These are phyloP conservation scores for Hofmannophila pseudospretella DNA, from an alignment of 2,888 invertebrate genomes.

Conservation along the genomic window DNA sequence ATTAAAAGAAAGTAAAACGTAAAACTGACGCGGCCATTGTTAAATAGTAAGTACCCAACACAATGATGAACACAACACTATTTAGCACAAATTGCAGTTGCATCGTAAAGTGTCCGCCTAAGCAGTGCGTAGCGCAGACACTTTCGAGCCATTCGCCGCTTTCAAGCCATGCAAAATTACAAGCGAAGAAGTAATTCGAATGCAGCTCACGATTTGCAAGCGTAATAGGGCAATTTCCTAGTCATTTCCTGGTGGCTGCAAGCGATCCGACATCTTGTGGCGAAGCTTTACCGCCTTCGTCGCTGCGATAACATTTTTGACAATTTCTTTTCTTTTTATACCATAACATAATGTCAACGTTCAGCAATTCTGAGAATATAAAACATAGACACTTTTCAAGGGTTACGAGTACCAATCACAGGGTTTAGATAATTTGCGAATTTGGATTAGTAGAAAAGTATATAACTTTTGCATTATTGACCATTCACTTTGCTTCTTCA, in stretches of 20 bases:
- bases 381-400: too few relatives aligned
- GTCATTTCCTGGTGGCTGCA: constrained; percentile 67
- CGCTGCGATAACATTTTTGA: constrained; percentile 31
- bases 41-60: too few relatives aligned
- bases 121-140: constrained; percentile 5
- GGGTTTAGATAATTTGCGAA: too few relatives aligned
- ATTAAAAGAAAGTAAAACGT: too few relatives aligned
- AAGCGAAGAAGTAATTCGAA: constrained; percentile 67
- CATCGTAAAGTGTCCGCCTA: not conserved
- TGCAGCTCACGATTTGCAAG: constrained; percentile 72
- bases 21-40: too few relatives aligned
- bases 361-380: too few relatives aligned
- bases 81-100: constrained; percentile 1
- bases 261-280: constrained; percentile 64
- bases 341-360: too few relatives aligned
- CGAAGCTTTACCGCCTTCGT: constrained; percentile 28
- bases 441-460: too few relatives aligned
- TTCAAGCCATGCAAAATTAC: constrained; percentile 58
- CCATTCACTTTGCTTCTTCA: too few relatives aligned
- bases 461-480: too few relatives aligned
- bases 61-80: not conserved
- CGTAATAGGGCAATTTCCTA: constrained; percentile 74
- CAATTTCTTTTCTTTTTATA: constrained; percentile 24
- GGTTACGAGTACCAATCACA: too few relatives aligned
- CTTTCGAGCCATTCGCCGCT: constrained; percentile 14